phyloP scores from a whole-genome alignment of 2,888 invertebrate genomes.

The Clitarchus hookeri region DNA sequence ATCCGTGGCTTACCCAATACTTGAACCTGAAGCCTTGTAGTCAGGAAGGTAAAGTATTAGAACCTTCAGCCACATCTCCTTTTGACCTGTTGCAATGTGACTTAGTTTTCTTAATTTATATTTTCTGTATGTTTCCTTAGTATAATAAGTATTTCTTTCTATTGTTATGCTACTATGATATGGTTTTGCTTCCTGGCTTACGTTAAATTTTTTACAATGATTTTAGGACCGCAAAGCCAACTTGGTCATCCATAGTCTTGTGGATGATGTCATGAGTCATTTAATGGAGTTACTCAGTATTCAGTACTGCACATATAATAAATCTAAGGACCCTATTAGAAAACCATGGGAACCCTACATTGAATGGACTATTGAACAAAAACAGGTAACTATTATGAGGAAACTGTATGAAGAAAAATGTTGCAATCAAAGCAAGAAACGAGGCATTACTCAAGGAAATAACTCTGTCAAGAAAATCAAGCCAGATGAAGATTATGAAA shows the following conservation, averaged over 20 bases:
- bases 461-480: not conserved
- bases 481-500: not conserved
- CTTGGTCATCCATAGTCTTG: constrained; percentile 84
- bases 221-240: constrained; percentile 86
- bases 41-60: no score
- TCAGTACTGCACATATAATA: constrained; percentile 73
- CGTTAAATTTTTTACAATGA: not conserved
- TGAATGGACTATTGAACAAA: constrained; percentile 75
- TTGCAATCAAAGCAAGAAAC: constrained; percentile 35
- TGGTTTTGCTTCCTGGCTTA: no score
- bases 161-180: no score
- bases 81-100: no score
- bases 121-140: no score
- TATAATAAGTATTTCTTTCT: no score
- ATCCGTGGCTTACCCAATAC: no score
- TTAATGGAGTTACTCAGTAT: constrained; percentile 75
- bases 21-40: no score
- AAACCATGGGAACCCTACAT: constrained; percentile 53
- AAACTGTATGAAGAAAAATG: constrained; percentile 61
- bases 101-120: no score
- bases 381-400: constrained; percentile 65
- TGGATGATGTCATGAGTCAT: constrained; percentile 78
- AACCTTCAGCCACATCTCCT: no score
- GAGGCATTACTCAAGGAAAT: constrained; percentile 9
- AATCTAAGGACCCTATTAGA: constrained; percentile 70